phyloP scores from a whole-genome alignment of 2,797 vertebrate genomes.

The Poecilia wingei region DNA sequence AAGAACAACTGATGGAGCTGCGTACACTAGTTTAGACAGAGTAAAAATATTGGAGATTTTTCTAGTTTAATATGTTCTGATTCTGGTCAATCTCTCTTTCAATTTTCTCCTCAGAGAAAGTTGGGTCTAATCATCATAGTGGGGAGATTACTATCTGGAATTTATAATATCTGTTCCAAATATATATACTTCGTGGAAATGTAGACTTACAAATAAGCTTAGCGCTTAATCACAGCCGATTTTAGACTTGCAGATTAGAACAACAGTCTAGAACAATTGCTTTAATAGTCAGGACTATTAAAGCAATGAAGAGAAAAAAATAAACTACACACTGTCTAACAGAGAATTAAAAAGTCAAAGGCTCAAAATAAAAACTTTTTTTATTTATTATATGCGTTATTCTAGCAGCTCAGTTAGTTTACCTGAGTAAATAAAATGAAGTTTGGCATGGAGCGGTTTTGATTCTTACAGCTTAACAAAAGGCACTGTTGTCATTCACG shows the following conservation, averaged over 20 bases:
- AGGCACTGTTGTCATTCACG: too few relatives aligned
- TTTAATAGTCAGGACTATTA: background rate
- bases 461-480: background rate
- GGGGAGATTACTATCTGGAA: slow-evolving; percentile 29
- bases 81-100: background rate
- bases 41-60: background rate
- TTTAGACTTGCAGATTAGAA: too few relatives aligned
- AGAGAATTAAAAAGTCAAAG: background rate
- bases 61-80: background rate
- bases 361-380: background rate
- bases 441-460: background rate
- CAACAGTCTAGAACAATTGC: too few relatives aligned
- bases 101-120: background rate
- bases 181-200: background rate
- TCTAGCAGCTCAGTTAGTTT: background rate
- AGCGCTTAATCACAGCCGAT: background rate
- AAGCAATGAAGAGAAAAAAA: background rate
- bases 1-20: slow-evolving; percentile 2
- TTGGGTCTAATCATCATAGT: background rate
- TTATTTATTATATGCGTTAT: background rate
- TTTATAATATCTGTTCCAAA: slow-evolving; percentile 29
- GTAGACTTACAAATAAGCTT: background rate
- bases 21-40: too few relatives aligned
- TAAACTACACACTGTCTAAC: background rate
- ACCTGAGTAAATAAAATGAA: background rate